Evolutionary conservation across 1,140 invertebrate species (phyloP).

Genomic region (Geopemphigus sp.): DNA sequence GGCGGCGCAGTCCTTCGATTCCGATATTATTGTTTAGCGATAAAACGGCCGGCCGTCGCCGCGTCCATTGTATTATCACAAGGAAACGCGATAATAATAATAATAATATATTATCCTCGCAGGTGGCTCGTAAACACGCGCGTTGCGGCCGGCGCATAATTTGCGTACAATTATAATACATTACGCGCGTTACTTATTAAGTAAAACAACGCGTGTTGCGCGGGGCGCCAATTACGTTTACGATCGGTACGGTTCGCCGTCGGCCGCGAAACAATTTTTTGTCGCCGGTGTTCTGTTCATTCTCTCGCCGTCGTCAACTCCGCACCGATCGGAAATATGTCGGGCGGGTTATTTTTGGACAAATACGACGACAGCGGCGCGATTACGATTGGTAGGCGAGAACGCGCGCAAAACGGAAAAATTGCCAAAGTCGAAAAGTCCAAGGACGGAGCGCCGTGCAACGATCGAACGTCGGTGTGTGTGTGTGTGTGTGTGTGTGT

Average conservation of each 20-base stretch:
- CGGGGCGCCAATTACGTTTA: too few relatives aligned
- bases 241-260: background rate
- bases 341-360: too few relatives aligned
- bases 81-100: constrained; percentile 9
- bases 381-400: too few relatives aligned
- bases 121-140: constrained; percentile 20
- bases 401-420: background rate
- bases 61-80: constrained; percentile 16
- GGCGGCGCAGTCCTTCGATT: constrained; percentile 31
- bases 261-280: background rate
- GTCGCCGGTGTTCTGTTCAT: background rate
- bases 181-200: too few relatives aligned
- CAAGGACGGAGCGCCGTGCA: constrained; percentile 6
- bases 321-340: too few relatives aligned
- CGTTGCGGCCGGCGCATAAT: background rate
- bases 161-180: too few relatives aligned
- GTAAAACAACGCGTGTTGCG: too few relatives aligned
- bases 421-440: constrained; percentile 21
- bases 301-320: background rate
- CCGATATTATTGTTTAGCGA: constrained; percentile 30
- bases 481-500: background rate
- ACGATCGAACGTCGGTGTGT: background rate
- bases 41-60: background rate
- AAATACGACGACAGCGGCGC: too few relatives aligned
- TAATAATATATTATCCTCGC: constrained; percentile 4